Conservation (phyloP, 2,113 vertebrate genomes). For the Corydoras maculifer region DNA sequence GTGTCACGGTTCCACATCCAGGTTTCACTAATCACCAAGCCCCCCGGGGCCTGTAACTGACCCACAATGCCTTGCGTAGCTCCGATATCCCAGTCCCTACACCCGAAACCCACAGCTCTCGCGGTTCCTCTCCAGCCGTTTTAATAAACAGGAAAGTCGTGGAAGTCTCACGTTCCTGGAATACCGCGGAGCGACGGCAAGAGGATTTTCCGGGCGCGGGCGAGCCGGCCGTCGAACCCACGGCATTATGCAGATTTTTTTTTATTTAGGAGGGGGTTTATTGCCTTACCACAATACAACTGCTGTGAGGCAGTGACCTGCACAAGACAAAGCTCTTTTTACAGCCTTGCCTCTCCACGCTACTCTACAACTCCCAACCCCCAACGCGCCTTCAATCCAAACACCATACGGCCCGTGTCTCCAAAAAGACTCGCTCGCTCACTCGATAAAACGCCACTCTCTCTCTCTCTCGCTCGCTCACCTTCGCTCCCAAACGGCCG, state of each 20-base stretch:
- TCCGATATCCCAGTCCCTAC: too few species aligned
- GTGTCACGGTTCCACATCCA: too few species aligned
- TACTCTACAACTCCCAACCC: constrained; percentile 40
- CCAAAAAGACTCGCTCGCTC: constrained; percentile 15
- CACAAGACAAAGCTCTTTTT: constrained; percentile 51
- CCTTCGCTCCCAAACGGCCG: constrained; percentile 11
- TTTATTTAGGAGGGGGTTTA: constrained; percentile 24
- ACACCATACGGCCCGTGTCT: constrained; percentile 36
- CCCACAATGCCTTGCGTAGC: too few species aligned
- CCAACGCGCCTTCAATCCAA: constrained; percentile 42
- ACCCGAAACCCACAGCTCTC: too few species aligned
- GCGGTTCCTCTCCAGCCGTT: too few species aligned
- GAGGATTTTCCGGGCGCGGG: too few species aligned
- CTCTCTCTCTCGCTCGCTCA: too few species aligned
- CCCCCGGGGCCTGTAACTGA: too few species aligned
- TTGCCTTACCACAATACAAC: constrained; percentile 40
- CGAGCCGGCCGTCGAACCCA: not conserved
- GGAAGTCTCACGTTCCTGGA: too few species aligned
- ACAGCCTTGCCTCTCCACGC: constrained; percentile 34
- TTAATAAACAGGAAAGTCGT: too few species aligned
- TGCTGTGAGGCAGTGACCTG: constrained; percentile 45
- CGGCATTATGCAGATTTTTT: constrained; percentile 39
- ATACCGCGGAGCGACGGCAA: too few species aligned
- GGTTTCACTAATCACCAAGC: too few species aligned
- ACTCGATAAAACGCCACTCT: constrained; percentile 14